phyloP scores from a whole-genome alignment of 2,113 vertebrate species.

The Psammodynastes pulverulentus region DNA sequence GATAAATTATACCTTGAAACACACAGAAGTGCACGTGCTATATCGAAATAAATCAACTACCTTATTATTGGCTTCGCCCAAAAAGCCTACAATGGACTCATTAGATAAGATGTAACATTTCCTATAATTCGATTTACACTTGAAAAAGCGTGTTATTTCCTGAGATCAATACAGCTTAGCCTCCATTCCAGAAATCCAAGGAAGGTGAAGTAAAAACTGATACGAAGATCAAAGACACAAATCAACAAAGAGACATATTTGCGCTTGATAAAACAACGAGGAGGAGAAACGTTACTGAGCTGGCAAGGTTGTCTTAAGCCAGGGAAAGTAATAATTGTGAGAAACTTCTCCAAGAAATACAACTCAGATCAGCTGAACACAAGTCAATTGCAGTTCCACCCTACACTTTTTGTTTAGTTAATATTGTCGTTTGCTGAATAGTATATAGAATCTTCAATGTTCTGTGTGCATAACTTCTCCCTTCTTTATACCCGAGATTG shows the following conservation, averaged over 20 bases:
- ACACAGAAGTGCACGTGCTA: not conserved
- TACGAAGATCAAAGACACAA: constrained; percentile 28
- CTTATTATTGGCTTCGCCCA: constrained; percentile 44
- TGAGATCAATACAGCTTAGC: constrained; percentile 53
- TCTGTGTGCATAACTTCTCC: not conserved
- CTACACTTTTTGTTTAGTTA: not conserved
- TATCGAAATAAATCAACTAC: not conserved
- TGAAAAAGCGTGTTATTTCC: constrained; percentile 47
- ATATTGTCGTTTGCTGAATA: not conserved
- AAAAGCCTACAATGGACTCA: constrained; percentile 32
- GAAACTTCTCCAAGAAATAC: not conserved
- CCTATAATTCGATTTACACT: constrained; percentile 40
- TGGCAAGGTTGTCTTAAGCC: not conserved
- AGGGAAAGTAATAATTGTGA: not conserved
- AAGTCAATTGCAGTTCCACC: not conserved
- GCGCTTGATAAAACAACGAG: not conserved
- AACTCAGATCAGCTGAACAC: not conserved
- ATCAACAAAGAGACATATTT: constrained; percentile 3
- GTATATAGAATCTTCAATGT: not conserved
- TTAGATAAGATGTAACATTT: constrained; percentile 50
- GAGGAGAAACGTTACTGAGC: not conserved
- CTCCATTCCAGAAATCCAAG: constrained; percentile 50
- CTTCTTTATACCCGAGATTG: not conserved
- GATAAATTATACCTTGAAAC: not conserved
- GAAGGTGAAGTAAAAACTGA: constrained; percentile 14